Conservation (phyloP, 92 coral and sea anemone genomes). For the Palythoa heliodiscus region DNA sequence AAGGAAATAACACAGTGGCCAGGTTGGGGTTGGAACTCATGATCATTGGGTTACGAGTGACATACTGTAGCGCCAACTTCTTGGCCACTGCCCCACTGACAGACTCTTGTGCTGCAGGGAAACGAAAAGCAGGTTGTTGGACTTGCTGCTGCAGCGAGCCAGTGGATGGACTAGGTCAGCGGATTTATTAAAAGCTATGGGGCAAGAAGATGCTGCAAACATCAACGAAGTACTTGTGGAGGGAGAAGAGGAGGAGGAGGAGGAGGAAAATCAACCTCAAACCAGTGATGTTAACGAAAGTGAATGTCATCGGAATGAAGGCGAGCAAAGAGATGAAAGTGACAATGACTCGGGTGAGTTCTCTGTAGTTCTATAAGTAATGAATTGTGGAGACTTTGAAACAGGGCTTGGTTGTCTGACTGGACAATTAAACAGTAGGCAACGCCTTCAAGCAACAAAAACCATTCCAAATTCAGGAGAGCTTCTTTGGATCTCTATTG, state of each 20-base stretch:
- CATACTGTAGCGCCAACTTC: too few species aligned
- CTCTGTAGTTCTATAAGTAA: neutral
- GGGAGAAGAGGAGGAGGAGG: neutral
- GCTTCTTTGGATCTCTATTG: too few species aligned
- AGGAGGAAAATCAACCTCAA: neutral
- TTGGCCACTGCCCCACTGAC: neutral
- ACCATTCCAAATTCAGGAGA: too few species aligned
- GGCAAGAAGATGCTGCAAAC: conserved; percentile 5
- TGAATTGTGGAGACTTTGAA: too few species aligned
- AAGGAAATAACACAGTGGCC: neutral
- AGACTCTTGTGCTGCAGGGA: conserved; percentile 41
- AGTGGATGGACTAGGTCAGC: conserved; percentile 65
- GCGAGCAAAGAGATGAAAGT: neutral
- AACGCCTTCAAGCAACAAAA: too few species aligned
- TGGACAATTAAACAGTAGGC: neutral
- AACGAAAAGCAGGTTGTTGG: conserved; percentile 62
- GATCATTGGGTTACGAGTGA: neutral
- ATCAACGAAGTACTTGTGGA: neutral
- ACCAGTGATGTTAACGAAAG: neutral
- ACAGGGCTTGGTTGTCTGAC: neutral
- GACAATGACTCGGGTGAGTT: neutral
- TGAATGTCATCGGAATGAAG: neutral
- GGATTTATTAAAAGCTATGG: conserved; percentile 1
- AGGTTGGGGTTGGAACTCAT: neutral
- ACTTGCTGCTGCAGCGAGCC: conserved; percentile 74